Evolutionary conservation across 2,888 invertebrate species (phyloP), one percentile per base, ranked within the genome.

Genomic region (Dasypolia templi): DNA sequence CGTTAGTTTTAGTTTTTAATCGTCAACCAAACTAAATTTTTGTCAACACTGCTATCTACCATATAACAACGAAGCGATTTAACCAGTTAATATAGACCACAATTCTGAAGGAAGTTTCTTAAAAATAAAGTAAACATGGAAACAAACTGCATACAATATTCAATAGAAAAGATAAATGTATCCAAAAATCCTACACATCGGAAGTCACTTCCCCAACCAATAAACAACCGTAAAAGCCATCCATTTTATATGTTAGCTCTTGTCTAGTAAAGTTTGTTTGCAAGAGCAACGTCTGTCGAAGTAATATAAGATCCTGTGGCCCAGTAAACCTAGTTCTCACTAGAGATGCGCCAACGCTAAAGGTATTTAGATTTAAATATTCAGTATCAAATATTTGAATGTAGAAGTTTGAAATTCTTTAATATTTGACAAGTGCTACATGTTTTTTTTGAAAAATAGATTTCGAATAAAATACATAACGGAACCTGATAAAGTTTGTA

Each of bases 361-460:
- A 67, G 5, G 64, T 73, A 72, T 67, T 73, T 49, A n/a, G 83
- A 79, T 79, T 68, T 46, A 39, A 2, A 11, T 61, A 75, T 63
- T 64, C 53, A 59, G 61, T 65, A 51, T 76, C 61, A 29, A 22
- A 63, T 42, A 63, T 75, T 62, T 32, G 29, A 74, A 75, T 63
- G 2, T 53, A 7, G 17, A 76, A 65, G 22, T 59, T 64, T 42
- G 22, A 42, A 75, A 22, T 75, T 81, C 11, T 81, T 0, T 46
- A 64, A 81, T 81, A 35, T 64, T 22, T 75, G 51, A 75, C 42
- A 78, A 79, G 42, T 35, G 42, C 22, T 26, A 49, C 22, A 32
- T 74, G 29, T 58, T 32, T 74, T 32, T 74, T 55, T 49, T 49
- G 78, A 78, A 78, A 56, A 49, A 39, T 69, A n/a, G 5, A 55